These are phyloP conservation scores for Aselliscus stoliczkanus DNA, from an alignment of 2,797 vertebrate genomes.

Conservation along the genomic window DNA sequence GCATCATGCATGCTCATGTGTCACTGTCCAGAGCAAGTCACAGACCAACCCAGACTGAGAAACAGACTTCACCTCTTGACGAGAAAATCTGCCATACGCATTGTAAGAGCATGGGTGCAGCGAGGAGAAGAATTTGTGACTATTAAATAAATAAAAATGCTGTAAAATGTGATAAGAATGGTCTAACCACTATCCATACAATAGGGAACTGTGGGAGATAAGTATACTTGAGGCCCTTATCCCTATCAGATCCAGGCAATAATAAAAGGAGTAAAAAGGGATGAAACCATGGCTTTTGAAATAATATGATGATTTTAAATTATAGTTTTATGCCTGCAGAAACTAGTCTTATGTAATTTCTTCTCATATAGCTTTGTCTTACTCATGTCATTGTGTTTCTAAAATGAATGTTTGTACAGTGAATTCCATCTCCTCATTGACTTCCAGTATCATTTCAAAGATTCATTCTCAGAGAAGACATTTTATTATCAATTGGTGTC, in stretches of 20 bases:
- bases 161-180: not conserved
- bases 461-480: not conserved
- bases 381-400: not conserved
- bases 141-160: not conserved
- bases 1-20: not conserved
- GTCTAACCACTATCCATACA: no score
- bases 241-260: not conserved
- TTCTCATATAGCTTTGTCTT: not conserved
- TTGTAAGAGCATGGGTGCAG: not conserved
- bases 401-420: not conserved
- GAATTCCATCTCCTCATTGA: not conserved
- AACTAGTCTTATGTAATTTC: not conserved
- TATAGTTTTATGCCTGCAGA: not conserved
- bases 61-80: not conserved
- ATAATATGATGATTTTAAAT: not conserved
- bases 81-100: not conserved
- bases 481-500: not conserved
- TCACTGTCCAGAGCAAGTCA: not conserved
- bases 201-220: not conserved
- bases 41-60: not conserved
- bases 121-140: not conserved
- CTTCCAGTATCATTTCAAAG: slow-evolving; percentile 14
- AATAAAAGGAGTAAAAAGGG: not conserved
- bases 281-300: not conserved
- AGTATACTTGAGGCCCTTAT: not conserved